A percentile compares a stretch with the other conserved stretches of the same genome.
phyloP scores from a whole-genome alignment of 2,113 vertebrate genomes.

The Trochalopteron elliotii region DNA sequence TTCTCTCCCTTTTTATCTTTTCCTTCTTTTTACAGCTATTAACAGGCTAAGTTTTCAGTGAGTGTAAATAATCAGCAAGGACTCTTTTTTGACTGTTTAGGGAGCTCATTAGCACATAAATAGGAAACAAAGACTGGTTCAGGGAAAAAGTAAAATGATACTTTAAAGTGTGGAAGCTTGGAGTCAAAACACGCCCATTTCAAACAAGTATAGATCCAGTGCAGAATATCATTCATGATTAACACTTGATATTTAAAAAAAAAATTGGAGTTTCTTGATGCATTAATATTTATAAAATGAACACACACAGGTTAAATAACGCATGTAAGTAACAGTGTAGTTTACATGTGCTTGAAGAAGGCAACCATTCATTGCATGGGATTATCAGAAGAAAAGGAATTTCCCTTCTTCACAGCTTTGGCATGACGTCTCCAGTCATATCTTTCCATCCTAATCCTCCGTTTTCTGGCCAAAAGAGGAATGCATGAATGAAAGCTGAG shows the following conservation, averaged over 20 bases:
- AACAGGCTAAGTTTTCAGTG: neutral
- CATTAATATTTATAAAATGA: neutral
- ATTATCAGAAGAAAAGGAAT: neutral
- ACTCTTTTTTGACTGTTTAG: slow-evolving; percentile 23
- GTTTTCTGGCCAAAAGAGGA: neutral
- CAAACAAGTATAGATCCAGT: neutral
- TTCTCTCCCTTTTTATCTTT: neutral
- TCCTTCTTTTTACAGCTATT: neutral
- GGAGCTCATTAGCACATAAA: slow-evolving; percentile 56
- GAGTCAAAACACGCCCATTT: neutral
- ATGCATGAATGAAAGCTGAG: neutral
- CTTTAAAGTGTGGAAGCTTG: neutral
- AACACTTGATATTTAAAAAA: neutral
- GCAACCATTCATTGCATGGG: neutral
- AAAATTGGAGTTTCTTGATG: accelerated
- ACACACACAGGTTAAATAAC: neutral
- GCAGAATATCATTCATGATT: neutral
- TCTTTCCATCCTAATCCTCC: neutral
- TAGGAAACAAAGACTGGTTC: slow-evolving; percentile 31
- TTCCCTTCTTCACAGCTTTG: neutral
- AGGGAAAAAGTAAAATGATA: slow-evolving; percentile 5
- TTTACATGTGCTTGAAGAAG: neutral
- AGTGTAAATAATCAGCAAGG: slow-evolving; percentile 13
- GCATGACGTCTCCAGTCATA: neutral
- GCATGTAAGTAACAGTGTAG: neutral